Evolutionary conservation across 2,113 vertebrate species (phyloP).

Genomic region (Syngnathus typhle): DNA sequence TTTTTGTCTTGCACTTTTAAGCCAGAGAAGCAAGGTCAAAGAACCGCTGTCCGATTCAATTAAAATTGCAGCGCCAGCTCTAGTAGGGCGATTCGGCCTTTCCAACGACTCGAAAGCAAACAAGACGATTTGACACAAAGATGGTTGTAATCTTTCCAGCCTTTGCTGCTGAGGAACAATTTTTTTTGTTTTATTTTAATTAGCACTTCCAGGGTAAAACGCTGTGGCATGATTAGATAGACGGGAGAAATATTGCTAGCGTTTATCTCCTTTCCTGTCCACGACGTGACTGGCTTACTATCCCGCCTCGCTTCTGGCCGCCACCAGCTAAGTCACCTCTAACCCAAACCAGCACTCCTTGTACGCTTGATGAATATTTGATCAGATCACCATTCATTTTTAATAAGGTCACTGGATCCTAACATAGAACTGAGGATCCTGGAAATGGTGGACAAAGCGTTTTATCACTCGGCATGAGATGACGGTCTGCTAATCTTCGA

Average conservation of each 20-base stretch:
- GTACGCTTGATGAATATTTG: slow-evolving; percentile 58
- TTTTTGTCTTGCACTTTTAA: slow-evolving; percentile 31
- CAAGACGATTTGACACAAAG: slow-evolving; percentile 18
- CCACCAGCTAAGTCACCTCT: slow-evolving; percentile 10
- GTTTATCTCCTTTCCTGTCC: not conserved
- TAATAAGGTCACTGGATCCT: slow-evolving; percentile 50
- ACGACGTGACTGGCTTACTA: not conserved
- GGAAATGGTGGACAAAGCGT: slow-evolving; percentile 18
- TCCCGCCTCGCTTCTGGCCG: slow-evolving; percentile 19
- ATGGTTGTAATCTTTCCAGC: slow-evolving; percentile 16
- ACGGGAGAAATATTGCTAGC: slow-evolving; percentile 13
- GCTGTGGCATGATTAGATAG: slow-evolving; percentile 26
- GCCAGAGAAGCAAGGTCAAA: slow-evolving; percentile 41
- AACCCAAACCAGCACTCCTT: slow-evolving; percentile 15
- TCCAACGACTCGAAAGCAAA: slow-evolving; percentile 23
- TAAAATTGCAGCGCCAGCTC: slow-evolving; percentile 28
- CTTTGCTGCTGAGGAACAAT: slow-evolving; percentile 18
- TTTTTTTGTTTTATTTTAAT: slow-evolving; percentile 42
- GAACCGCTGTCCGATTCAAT: slow-evolving; percentile 42
- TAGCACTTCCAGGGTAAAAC: slow-evolving; percentile 36
- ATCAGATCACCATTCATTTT: slow-evolving; percentile 56
- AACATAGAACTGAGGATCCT: slow-evolving; percentile 15
- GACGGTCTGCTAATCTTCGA: not conserved
- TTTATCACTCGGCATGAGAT: slow-evolving; percentile 19
- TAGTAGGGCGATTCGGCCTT: slow-evolving; percentile 9